Evolutionary conservation across 2,888 invertebrate genomes (phyloP), one percentile per base, ranked within the genome.

Genomic region (Corythucha ciliata): DNA sequence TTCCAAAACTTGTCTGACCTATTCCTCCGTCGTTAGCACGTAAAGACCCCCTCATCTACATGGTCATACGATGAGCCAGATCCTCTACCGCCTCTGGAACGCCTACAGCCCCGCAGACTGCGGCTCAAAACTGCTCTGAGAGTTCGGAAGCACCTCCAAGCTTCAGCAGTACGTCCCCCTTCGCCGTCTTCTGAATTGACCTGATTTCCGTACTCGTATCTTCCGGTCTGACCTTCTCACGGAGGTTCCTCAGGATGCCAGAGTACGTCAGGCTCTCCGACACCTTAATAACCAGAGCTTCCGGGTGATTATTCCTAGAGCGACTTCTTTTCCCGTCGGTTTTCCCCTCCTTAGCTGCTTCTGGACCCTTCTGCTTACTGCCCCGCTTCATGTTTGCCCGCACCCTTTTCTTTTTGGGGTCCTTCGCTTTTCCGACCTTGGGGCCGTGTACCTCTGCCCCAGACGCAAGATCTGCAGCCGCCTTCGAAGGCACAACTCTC

Each of bases 191-290:
- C 27, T 29, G 5, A 12, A 42, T 27, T 6, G 27, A 14, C 26
- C 42, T n/a, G 14, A 42, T 42, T 27, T 42, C 42, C 3, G 42
- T 27, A 6, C 42, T 29, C 20, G 42, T 27, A 21, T 42, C 27
- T 27, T 42, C 42, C 4, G 42, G 42, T 18, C 26, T 25, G 14
- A 41, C 22, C 24, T 41, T 41, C 24, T 41, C 41, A 3, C 41
- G 5, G 7, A 42, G 26, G 42, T 42, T 42, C n/a, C 29, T 42
- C 8, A 42, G 42, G 20, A 42, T 29, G 12, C 27, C 20, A 10
- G 42, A 42, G 16, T 42, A 42, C 2, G 42, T 7, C 6, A 41
- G 41, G 25, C 26, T 24, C 22, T 41, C 41, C 4, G 41, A 41
- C 3, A n/a, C 25, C 2, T 3, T 16, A 4, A 42, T 42, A 3